Conservation (phyloP, 2,888 invertebrate species). For the Patella pellucida region DNA sequence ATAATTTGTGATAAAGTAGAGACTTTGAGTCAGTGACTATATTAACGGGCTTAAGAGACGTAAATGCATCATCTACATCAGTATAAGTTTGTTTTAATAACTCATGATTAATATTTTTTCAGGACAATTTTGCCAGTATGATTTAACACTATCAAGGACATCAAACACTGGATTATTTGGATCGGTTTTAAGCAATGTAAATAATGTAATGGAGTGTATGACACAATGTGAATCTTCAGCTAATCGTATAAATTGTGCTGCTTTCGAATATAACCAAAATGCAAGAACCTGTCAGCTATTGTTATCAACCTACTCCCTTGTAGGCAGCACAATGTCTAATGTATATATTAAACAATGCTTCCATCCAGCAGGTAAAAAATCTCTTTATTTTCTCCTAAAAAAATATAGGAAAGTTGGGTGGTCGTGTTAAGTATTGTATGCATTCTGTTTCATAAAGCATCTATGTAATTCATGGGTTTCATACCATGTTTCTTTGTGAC, state of each 20-base stretch:
- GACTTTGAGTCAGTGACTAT: too few relatives aligned
- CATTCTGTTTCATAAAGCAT: too few relatives aligned
- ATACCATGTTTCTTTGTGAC: too few relatives aligned
- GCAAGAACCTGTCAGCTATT: not conserved
- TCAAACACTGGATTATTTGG: not conserved
- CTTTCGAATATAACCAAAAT: not conserved
- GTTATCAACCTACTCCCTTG: not conserved
- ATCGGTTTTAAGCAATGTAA: not conserved
- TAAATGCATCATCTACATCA: too few relatives aligned
- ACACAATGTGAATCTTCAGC: not conserved
- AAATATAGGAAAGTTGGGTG: too few relatives aligned
- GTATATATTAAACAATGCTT: constrained; percentile 10
- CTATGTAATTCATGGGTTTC: too few relatives aligned
- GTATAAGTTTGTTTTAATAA: too few relatives aligned
- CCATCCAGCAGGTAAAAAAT: constrained; percentile 2
- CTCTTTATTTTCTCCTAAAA: too few relatives aligned
- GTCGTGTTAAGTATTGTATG: too few relatives aligned
- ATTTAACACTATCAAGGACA: not conserved
- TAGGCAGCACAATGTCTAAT: not conserved
- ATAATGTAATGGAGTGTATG: not conserved
- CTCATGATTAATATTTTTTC: not conserved
- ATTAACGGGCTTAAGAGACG: too few relatives aligned
- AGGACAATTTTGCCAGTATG: constrained; percentile 11
- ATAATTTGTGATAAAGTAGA: too few relatives aligned
- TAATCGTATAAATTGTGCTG: constrained; percentile 2